Evolutionary conservation across 1,140 invertebrate genomes (phyloP).

Genomic region (Anthonomus grandis): DNA sequence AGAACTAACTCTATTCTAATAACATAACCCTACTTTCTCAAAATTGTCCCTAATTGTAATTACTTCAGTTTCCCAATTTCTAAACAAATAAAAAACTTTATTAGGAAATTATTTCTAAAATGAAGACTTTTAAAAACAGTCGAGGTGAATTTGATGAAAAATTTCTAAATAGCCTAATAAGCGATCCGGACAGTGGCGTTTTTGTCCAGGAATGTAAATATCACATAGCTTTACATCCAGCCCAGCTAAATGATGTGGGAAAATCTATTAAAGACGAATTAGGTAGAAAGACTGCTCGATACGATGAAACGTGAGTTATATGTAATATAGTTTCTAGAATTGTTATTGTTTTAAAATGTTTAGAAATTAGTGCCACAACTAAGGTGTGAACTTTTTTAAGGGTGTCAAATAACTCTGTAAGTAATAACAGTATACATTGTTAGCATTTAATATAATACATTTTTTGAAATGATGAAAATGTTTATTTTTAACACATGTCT

Average conservation of each 20-base stretch:
- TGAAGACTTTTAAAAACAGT: constrained; percentile 19
- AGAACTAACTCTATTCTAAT: too few species aligned
- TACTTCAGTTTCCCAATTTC: too few species aligned
- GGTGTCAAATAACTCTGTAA: too few species aligned
- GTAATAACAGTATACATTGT: not conserved
- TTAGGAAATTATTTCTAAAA: constrained; percentile 7
- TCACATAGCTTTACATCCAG: constrained; percentile 59
- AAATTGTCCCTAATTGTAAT: too few species aligned
- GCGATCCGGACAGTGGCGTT: constrained; percentile 57
- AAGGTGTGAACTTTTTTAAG: too few species aligned
- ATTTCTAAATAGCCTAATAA: constrained; percentile 37
- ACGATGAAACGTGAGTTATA: constrained; percentile 52
- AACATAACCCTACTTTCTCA: too few species aligned
- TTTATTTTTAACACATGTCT: too few species aligned
- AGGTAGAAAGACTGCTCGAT: constrained; percentile 55
- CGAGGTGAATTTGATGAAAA: constrained; percentile 31
- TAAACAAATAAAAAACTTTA: too few species aligned
- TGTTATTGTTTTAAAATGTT: too few species aligned
- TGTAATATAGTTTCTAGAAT: too few species aligned
- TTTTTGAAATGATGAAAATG: too few species aligned
- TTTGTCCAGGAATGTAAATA: constrained; percentile 53
- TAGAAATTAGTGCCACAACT: too few species aligned
- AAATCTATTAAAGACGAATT: constrained; percentile 54
- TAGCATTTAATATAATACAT: not conserved
- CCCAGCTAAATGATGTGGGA: constrained; percentile 57